A percentile compares a stretch with the other conserved stretches of the same genome.
These are phyloP conservation scores for Clamator glandarius DNA, from an alignment of 2,797 vertebrate genomes.

Conservation along the genomic window DNA sequence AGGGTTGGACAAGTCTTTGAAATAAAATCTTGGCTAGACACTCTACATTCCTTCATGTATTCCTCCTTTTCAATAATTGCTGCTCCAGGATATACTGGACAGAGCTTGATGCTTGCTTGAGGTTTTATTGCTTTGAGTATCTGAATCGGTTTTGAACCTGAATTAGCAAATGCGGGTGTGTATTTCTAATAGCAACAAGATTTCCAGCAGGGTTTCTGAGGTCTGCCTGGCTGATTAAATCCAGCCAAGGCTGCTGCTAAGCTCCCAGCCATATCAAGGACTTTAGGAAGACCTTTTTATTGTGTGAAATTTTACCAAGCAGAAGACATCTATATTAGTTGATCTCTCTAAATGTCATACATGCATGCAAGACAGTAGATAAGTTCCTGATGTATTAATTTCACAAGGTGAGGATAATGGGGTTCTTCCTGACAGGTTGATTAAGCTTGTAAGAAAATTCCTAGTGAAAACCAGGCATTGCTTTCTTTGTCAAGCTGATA, in stretches of 20 bases:
- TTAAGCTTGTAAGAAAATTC: conserved; percentile 4
- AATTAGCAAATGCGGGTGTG: background rate
- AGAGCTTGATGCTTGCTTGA: background rate
- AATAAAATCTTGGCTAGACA: conserved; percentile 52
- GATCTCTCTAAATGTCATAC: background rate
- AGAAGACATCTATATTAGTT: background rate
- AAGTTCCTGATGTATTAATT: conserved; percentile 26
- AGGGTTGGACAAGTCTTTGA: background rate
- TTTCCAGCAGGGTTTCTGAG: conserved; percentile 47
- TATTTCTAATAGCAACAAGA: conserved; percentile 37
- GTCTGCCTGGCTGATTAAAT: conserved; percentile 39
- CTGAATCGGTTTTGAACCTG: background rate
- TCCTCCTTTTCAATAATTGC: conserved; percentile 40
- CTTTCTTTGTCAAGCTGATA: background rate
- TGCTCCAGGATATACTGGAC: conserved; percentile 30
- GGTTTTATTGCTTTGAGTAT: conserved; percentile 59
- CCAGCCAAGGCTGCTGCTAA: conserved; percentile 16
- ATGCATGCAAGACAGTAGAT: background rate
- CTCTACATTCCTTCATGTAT: conserved; percentile 44
- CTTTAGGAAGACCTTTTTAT: background rate
- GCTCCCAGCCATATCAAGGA: conserved; percentile 1
- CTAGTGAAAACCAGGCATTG: background rate
- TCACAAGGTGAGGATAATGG: background rate
- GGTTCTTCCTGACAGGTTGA: conserved; percentile 9
- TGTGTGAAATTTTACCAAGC: background rate